Conservation (phyloP, 2,888 invertebrate species). For the Coleophora flavipennella region DNA sequence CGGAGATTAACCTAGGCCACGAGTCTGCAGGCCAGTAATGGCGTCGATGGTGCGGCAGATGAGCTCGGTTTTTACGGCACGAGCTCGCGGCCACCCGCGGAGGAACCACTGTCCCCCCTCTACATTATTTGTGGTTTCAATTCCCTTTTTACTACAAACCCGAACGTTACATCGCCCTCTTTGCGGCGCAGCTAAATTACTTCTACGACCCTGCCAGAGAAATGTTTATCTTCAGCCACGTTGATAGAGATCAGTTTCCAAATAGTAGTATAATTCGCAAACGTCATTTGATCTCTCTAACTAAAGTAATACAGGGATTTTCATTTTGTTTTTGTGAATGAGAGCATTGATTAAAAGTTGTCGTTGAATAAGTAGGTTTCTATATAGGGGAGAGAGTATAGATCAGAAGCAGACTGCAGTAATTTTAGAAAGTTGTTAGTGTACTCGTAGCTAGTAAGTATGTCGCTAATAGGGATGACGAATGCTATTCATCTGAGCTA, state of each 20-base stretch:
- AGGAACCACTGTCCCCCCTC: slow-evolving; percentile 47
- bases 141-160: slow-evolving; percentile 59
- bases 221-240: no score
- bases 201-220: slow-evolving; percentile 2
- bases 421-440: no score
- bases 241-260: no score
- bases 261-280: slow-evolving; percentile 1
- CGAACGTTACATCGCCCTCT: slow-evolving; percentile 39
- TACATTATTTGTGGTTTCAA: slow-evolving; percentile 70
- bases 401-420: background rate
- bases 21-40: slow-evolving; percentile 36
- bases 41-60: slow-evolving; percentile 53
- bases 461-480: no score
- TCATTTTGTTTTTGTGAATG: slow-evolving; percentile 20
- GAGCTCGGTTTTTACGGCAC: slow-evolving; percentile 68
- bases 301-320: slow-evolving; percentile 7
- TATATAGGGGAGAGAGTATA: slow-evolving; percentile 13
- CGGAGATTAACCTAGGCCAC: slow-evolving; percentile 56
- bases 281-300: slow-evolving; percentile 5
- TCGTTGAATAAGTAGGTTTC: slow-evolving; percentile 8
- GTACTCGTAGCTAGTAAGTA: no score
- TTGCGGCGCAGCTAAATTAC: slow-evolving; percentile 43
- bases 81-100: slow-evolving; percentile 64
- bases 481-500: no score
- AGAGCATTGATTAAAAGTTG: slow-evolving; percentile 25